A percentile compares a stretch with the other conserved stretches of the same genome.
phyloP scores from a whole-genome alignment of 1,140 invertebrate species.

The Drosophila azteca region DNA sequence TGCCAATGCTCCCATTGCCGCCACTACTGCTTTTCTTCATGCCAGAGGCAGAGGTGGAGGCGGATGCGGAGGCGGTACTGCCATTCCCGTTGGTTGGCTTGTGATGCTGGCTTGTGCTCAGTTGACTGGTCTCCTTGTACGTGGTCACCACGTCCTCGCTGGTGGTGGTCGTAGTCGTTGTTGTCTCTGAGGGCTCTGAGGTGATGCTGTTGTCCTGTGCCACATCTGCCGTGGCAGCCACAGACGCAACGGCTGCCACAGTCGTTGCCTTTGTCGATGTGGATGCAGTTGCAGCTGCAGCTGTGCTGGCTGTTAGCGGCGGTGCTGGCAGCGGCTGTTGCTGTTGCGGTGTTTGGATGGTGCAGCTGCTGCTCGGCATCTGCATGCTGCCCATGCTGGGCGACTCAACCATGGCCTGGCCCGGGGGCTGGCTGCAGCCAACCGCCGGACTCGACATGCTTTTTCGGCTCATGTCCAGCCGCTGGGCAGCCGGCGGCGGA shows the following conservation, averaged over 20 bases:
- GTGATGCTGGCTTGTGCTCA: conserved; percentile 52
- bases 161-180: conserved; percentile 82
- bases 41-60: conserved; percentile 33
- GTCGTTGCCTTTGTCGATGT: conserved; percentile 35
- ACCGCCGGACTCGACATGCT: conserved; percentile 82
- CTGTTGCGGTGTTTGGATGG: conserved; percentile 75
- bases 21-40: conserved; percentile 17
- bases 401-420: conserved; percentile 74
- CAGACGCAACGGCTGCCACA: conserved; percentile 20
- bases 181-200: conserved; percentile 81
- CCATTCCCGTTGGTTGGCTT: conserved; percentile 59
- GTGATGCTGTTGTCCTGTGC: conserved; percentile 82
- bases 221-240: conserved; percentile 58
- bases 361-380: conserved; percentile 70
- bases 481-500: conserved; percentile 66
- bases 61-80: conserved; percentile 41
- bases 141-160: conserved; percentile 83
- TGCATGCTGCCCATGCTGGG: conserved; percentile 80
- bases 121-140: conserved; percentile 78
- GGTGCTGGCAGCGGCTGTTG: conserved; percentile 51
- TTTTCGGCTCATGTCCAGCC: conserved; percentile 78
- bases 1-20: conserved; percentile 20
- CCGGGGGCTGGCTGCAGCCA: conserved; percentile 42
- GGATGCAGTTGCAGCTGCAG: conserved; percentile 18
- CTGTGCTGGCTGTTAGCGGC: conserved; percentile 33